Base-by-base conservation (phyloP, 2,113 vertebrate genomes). In the Pollachius pollachius region DNA sequence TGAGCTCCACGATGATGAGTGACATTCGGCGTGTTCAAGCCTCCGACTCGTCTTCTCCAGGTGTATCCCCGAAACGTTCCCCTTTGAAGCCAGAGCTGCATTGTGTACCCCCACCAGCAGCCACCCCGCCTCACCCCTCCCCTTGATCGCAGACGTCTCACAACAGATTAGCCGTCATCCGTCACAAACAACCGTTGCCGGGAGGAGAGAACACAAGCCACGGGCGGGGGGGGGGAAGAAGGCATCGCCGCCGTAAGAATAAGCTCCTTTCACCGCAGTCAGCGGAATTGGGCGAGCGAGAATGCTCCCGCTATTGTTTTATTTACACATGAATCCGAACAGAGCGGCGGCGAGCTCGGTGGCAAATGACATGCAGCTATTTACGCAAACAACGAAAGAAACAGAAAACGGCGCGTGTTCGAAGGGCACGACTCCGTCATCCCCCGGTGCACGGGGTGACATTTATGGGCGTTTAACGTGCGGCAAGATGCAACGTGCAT, bases 91-190 rank as follows among this genome's bases (percentile, higher is more conserved):
- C 54, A 16, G 17, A n/a, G 9, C 17, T 17, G 54, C 12, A 25
- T 25, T 80, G 79, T 72, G 76, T 81, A 80, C 74, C 69, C 77
- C 85, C 84, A 79, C 72, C 80, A 75, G 78, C 82, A 23, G 74
- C 81, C 75, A 76, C 75, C 30, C 83, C 74, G 68, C 77, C 85
- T 81, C 74, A 69, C 77, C 85, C 84, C 82, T 72, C 80, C 67
- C 78, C 83, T 72, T 84, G 82, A 88, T 88, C 84, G 76, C 85
- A 84, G 83, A 56, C 85, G 84, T 84, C 84, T 84, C 82, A 76
- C 82, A 67, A 73, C 86, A 87, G 85, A 90, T 89, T 88, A 85
- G 75, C 68, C 73, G 76, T 76, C 85, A 82, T 80, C 78, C 87
- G 65, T 87, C 85, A 85, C 82, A 87, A 75, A 85, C 82, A 71